These are phyloP conservation scores for Anolis sagrei DNA, from an alignment of 2,113 vertebrate genomes.

Conservation along the genomic window DNA sequence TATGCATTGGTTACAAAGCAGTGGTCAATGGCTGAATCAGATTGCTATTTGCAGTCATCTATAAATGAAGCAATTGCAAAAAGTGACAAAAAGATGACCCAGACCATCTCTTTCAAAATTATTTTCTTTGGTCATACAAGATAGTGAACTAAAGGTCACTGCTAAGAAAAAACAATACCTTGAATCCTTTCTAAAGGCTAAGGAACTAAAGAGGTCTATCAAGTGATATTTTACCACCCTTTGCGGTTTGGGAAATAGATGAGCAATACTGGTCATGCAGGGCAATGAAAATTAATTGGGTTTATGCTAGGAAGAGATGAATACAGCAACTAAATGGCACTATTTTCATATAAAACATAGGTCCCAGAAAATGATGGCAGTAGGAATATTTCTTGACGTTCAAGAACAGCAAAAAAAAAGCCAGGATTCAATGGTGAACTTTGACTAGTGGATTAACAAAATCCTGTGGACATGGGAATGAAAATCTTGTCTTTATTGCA, in stretches of 20 bases:
- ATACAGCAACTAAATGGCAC: no score
- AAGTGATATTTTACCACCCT: neutral
- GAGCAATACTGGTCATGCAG: neutral
- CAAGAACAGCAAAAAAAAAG: neutral
- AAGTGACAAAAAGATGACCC: neutral
- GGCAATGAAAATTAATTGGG: neutral
- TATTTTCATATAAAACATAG: no score
- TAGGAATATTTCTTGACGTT: neutral
- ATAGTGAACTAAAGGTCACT: conserved; percentile 10
- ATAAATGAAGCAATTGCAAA: neutral
- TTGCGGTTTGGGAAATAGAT: conserved; percentile 1
- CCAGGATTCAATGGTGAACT: no score
- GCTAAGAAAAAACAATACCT: neutral
- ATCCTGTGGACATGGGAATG: no score
- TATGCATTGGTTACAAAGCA: neutral
- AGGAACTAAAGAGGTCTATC: neutral
- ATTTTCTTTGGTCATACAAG: neutral
- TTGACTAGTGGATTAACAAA: no score
- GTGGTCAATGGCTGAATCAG: neutral
- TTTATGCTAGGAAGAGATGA: neutral
- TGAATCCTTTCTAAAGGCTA: conserved; percentile 11
- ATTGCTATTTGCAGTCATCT: neutral
- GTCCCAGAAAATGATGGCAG: no score
- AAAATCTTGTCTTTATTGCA: no score
- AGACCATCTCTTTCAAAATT: conserved; percentile 4